Evolutionary conservation across 1,140 invertebrate genomes (phyloP).

Genomic region (Uloborus diversus): DNA sequence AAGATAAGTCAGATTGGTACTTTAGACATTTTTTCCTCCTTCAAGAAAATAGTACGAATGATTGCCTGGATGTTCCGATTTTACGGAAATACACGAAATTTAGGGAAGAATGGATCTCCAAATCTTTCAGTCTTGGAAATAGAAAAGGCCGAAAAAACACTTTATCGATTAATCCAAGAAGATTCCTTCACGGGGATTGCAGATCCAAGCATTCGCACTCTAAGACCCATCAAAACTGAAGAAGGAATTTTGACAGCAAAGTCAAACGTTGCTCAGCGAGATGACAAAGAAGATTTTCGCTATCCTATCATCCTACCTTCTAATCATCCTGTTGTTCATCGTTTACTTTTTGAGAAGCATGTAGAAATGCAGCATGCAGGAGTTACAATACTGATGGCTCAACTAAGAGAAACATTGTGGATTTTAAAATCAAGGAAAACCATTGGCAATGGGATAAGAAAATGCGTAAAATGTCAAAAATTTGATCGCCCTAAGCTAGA

Average conservation of each 20-base stretch:
- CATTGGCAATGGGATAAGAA: background rate
- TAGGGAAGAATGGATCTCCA: background rate
- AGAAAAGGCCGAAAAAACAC: background rate
- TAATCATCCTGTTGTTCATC: background rate
- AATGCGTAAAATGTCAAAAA: too few relatives aligned
- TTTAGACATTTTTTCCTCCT: too few relatives aligned
- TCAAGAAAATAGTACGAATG: background rate
- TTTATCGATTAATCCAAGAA: background rate
- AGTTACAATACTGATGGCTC: background rate
- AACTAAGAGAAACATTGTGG: background rate
- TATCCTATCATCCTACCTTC: background rate
- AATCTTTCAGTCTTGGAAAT: background rate
- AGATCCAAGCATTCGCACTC: background rate
- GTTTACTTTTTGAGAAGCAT: background rate
- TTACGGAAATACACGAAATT: background rate
- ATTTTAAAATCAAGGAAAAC: slow-evolving; percentile 8
- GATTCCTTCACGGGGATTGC: background rate
- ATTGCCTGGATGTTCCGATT: background rate
- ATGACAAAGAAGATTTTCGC: background rate
- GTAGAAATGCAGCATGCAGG: background rate
- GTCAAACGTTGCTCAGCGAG: background rate
- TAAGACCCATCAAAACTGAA: background rate
- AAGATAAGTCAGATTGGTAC: too few relatives aligned
- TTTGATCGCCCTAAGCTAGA: background rate
- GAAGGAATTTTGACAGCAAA: background rate